Evolutionary conservation across 2,797 vertebrate species (phyloP).

Genomic region (Orestias chungarensis): DNA sequence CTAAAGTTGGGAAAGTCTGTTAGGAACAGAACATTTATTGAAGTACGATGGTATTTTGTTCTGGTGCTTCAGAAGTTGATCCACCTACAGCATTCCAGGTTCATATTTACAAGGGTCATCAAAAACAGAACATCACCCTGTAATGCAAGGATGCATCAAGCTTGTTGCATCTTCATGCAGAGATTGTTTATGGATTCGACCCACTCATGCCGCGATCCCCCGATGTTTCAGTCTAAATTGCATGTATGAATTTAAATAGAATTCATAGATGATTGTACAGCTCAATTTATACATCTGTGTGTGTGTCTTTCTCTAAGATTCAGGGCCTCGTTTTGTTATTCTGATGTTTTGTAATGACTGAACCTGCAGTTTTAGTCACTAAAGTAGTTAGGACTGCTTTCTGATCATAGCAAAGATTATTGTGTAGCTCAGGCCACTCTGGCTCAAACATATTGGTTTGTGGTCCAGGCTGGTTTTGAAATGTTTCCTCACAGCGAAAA

Average conservation of each 20-base stretch:
- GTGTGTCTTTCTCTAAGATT: not conserved
- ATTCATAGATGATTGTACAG: not conserved
- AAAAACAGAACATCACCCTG: not conserved
- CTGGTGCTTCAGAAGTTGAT: not conserved
- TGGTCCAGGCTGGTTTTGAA: not conserved
- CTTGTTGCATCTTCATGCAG: not conserved
- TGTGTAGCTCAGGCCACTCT: not conserved
- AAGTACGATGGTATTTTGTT: not conserved
- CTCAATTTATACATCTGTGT: not conserved
- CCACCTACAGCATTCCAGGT: not conserved
- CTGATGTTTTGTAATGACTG: not conserved
- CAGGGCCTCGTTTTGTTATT: not conserved
- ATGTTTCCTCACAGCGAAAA: not conserved
- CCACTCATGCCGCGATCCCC: not conserved
- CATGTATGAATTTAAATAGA: not conserved
- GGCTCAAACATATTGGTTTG: not conserved
- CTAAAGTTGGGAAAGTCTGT: not conserved
- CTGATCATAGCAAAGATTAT: not conserved
- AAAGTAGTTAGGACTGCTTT: not conserved
- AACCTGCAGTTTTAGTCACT: not conserved
- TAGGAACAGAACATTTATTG: not conserved
- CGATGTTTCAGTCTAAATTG: not conserved
- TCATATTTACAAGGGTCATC: not conserved
- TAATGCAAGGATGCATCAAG: not conserved
- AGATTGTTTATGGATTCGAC: not conserved